Evolutionary conservation across 2,113 vertebrate species (phyloP).

Genomic region (Zapornia atra): DNA sequence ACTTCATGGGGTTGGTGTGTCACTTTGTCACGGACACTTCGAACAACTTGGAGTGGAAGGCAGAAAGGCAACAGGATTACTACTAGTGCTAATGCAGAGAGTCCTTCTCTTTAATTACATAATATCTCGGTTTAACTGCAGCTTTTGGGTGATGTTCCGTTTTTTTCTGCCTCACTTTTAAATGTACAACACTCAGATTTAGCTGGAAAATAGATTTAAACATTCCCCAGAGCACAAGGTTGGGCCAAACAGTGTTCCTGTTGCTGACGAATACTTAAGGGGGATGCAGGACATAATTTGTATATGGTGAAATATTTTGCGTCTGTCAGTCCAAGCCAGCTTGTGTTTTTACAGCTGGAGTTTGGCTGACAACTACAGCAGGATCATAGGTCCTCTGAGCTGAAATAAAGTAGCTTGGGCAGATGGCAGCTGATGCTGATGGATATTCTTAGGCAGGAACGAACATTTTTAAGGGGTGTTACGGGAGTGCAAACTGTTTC

Average conservation of each 20-base stretch:
- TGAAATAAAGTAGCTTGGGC: neutral
- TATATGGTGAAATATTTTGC: neutral
- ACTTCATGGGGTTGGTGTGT: neutral
- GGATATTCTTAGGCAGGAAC: neutral
- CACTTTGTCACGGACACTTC: neutral
- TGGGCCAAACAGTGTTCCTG: neutral
- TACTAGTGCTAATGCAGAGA: neutral
- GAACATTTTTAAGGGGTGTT: neutral
- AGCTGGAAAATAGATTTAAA: neutral
- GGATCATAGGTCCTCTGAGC: neutral
- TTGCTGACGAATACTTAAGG: neutral
- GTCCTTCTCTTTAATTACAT: neutral
- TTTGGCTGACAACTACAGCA: neutral
- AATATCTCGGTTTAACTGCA: neutral
- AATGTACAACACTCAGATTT: neutral
- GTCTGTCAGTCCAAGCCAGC: neutral
- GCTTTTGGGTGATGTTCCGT: neutral
- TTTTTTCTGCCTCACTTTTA: neutral
- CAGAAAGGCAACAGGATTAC: neutral
- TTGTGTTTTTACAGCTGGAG: slow-evolving; percentile 62
- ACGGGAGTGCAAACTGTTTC: neutral
- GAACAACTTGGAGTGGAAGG: neutral
- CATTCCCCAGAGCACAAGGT: neutral
- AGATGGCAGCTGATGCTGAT: slow-evolving; percentile 23
- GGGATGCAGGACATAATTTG: neutral